phyloP scores from a whole-genome alignment of 2,113 vertebrate genomes.

The Phodopus roborovskii region DNA sequence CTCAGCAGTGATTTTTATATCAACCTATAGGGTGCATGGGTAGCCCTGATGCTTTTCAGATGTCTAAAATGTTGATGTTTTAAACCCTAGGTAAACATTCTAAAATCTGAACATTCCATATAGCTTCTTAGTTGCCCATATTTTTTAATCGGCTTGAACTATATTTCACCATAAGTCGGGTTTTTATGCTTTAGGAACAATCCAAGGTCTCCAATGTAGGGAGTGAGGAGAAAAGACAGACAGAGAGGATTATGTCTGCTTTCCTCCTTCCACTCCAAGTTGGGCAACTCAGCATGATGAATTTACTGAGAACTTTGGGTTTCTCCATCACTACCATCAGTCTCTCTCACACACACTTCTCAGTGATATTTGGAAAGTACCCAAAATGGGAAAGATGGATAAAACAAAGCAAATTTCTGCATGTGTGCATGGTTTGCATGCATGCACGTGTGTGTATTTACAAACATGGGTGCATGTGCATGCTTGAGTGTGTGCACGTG shows the following conservation, averaged over 20 bases:
- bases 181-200: neutral
- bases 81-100: slow-evolving; percentile 21
- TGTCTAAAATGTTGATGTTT: neutral
- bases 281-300: neutral
- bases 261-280: neutral
- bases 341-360: neutral
- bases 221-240: neutral
- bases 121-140: neutral
- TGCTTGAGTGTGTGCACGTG: neutral
- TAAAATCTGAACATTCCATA: neutral
- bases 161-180: neutral
- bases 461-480: neutral
- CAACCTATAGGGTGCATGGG: no score
- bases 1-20: neutral
- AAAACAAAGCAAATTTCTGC: neutral
- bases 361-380: neutral
- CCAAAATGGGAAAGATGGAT: neutral
- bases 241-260: neutral
- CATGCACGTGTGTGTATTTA: neutral
- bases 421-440: neutral
- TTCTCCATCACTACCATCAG: neutral
- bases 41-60: neutral
- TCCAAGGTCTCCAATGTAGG: neutral
- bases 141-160: neutral
- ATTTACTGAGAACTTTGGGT: neutral